Evolutionary conservation across 2,888 invertebrate species (phyloP).

Genomic region (Phrixothrix hirtus): DNA sequence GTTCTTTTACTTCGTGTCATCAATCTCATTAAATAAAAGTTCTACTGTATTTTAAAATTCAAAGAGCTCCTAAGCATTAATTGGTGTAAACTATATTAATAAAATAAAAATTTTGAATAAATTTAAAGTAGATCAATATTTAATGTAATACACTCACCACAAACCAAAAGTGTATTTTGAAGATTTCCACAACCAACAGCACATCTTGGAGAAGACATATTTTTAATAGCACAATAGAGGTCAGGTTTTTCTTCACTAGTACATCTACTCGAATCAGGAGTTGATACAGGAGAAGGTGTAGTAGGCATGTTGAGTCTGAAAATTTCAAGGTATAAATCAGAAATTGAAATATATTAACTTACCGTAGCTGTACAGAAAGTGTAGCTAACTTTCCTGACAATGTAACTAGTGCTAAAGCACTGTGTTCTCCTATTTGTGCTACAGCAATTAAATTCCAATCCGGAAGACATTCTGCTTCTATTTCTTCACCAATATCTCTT

Average conservation of each 20-base stretch:
- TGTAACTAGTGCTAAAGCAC: slow-evolving; percentile 67
- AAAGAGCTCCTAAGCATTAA: too few species aligned
- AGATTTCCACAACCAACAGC: slow-evolving; percentile 76
- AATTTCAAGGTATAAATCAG: too few species aligned
- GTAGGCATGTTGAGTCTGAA: slow-evolving; percentile 54
- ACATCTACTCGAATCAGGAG: slow-evolving; percentile 51
- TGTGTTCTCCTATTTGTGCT: slow-evolving; percentile 63
- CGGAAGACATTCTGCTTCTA: slow-evolving; percentile 58
- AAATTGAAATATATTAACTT: too few species aligned
- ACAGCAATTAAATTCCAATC: slow-evolving; percentile 67
- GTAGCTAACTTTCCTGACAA: slow-evolving; percentile 65
- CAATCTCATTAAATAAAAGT: too few species aligned
- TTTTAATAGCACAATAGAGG: slow-evolving; percentile 62
- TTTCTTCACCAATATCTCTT: slow-evolving; percentile 59
- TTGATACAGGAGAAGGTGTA: slow-evolving; percentile 54
- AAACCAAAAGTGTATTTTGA: slow-evolving; percentile 72
- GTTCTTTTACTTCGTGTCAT: too few species aligned
- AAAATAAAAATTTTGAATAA: too few species aligned
- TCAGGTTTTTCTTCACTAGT: slow-evolving; percentile 61
- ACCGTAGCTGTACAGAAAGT: slow-evolving; percentile 64
- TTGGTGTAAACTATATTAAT: too few species aligned
- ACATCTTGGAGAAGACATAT: slow-evolving; percentile 71
- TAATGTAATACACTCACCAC: too few species aligned
- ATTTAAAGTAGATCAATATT: too few species aligned
- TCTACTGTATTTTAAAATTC: too few species aligned